phyloP scores from a whole-genome alignment of 2,113 vertebrate genomes.

The Hypanus sabinus region DNA sequence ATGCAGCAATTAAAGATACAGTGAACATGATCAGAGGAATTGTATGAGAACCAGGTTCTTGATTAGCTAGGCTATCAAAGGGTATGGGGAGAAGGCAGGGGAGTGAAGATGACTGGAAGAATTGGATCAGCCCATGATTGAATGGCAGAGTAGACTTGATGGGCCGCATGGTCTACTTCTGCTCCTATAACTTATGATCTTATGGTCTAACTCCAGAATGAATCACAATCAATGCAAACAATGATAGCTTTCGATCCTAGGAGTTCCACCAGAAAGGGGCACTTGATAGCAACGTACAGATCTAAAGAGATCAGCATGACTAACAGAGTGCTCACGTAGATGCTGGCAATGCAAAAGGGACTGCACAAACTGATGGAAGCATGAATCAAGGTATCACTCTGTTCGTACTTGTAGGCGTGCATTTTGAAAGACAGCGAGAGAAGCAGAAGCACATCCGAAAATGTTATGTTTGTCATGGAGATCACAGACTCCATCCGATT shows the following conservation, averaged over 20 bases:
- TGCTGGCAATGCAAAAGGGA: too few species aligned
- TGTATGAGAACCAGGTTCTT: too few species aligned
- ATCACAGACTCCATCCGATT: constrained; percentile 40
- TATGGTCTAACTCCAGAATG: constrained; percentile 43
- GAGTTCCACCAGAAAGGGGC: constrained; percentile 45
- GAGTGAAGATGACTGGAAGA: too few species aligned
- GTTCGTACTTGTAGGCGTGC: constrained; percentile 48
- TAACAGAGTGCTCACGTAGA: constrained; percentile 57
- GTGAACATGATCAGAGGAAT: constrained; percentile 41
- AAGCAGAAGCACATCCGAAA: constrained; percentile 58
- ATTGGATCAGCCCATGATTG: too few species aligned
- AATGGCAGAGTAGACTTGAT: too few species aligned
- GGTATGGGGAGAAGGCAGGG: too few species aligned
- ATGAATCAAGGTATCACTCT: constrained; percentile 44
- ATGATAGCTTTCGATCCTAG: constrained; percentile 54
- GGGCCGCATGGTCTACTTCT: too few species aligned
- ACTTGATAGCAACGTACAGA: constrained; percentile 48
- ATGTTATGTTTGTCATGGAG: constrained; percentile 44
- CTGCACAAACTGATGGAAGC: constrained; percentile 47
- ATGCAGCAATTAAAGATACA: constrained; percentile 45
- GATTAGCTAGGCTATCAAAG: too few species aligned
- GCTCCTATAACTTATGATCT: too few species aligned
- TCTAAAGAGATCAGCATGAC: constrained; percentile 57
- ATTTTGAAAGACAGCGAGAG: constrained; percentile 65
- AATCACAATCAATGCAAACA: constrained; percentile 51